phyloP scores from a whole-genome alignment of 2,113 vertebrate genomes.

The Petromus typicus region DNA sequence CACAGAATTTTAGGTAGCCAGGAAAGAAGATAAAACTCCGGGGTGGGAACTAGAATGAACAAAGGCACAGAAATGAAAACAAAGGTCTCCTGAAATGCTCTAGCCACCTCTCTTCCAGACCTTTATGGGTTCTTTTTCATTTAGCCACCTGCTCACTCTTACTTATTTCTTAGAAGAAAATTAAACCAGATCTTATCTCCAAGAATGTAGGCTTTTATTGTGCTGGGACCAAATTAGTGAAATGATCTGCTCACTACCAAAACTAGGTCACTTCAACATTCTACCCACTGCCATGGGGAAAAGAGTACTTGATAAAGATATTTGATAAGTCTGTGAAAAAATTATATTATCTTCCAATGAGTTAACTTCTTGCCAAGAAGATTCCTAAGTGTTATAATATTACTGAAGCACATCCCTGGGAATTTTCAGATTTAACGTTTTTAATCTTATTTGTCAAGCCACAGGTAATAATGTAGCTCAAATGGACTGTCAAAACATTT shows the following conservation, averaged over 20 bases:
- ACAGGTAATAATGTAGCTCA: neutral
- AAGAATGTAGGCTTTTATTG: slow-evolving; percentile 43
- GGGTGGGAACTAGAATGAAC: neutral
- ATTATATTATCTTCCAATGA: slow-evolving; percentile 39
- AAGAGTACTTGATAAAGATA: slow-evolving; percentile 49
- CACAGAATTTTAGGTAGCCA: neutral
- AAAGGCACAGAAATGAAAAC: slow-evolving; percentile 62
- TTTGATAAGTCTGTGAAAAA: slow-evolving; percentile 46
- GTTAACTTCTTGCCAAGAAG: slow-evolving; percentile 31
- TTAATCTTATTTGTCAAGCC: slow-evolving; percentile 15
- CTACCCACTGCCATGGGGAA: slow-evolving; percentile 16
- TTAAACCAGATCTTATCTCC: slow-evolving; percentile 68
- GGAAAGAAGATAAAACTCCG: slow-evolving; percentile 52
- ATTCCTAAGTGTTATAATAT: slow-evolving; percentile 32
- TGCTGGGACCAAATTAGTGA: slow-evolving; percentile 37
- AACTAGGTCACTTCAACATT: slow-evolving; percentile 59
- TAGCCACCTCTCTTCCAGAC: neutral
- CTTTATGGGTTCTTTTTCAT: neutral
- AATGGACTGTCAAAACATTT: slow-evolving; percentile 45
- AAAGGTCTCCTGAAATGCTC: neutral
- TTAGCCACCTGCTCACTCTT: slow-evolving; percentile 49
- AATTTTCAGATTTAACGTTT: slow-evolving; percentile 64
- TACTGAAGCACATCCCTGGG: neutral
- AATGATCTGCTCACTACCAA: slow-evolving; percentile 47
- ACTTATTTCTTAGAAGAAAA: slow-evolving; percentile 61